Percentiles rank a stretch among this genome's conserved stretches.
These are phyloP conservation scores for Pogonocichla stellata DNA, from an alignment of 2,113 vertebrate genomes.

Conservation along the genomic window DNA sequence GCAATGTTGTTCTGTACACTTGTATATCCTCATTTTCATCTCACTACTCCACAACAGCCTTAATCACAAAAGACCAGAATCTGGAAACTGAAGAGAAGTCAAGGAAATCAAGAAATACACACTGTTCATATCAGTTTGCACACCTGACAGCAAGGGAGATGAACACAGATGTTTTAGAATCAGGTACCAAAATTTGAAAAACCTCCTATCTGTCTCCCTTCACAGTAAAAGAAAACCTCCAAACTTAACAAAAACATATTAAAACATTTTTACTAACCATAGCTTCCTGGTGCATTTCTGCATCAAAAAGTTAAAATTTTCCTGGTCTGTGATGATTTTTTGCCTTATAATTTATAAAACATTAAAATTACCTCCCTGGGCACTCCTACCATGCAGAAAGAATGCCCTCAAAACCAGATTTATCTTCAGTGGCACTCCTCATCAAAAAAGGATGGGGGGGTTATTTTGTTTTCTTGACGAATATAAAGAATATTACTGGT, in stretches of 20 bases:
- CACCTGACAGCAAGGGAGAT: background rate
- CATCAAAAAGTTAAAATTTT: background rate
- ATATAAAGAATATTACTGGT: background rate
- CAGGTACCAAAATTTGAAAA: background rate
- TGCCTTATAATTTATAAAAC: background rate
- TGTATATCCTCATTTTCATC: background rate
- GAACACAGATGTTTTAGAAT: background rate
- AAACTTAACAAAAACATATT: background rate
- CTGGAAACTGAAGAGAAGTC: background rate
- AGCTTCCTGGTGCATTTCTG: background rate
- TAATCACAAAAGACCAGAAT: background rate
- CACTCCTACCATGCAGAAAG: background rate
- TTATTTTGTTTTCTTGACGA: background rate
- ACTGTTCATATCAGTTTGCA: accelerated
- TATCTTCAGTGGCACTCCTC: background rate
- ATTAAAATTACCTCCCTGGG: background rate
- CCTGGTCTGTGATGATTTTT: background rate
- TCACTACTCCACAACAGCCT: background rate
- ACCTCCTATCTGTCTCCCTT: background rate
- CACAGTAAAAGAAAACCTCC: accelerated
- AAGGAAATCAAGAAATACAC: background rate
- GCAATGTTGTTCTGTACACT: background rate
- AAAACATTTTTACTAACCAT: background rate
- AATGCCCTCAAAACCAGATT: background rate
- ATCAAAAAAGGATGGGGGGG: accelerated